Evolutionary conservation across 2,888 invertebrate genomes (phyloP), one percentile per base, ranked within the genome.

Genomic region (Phyllotreta striolata): DNA sequence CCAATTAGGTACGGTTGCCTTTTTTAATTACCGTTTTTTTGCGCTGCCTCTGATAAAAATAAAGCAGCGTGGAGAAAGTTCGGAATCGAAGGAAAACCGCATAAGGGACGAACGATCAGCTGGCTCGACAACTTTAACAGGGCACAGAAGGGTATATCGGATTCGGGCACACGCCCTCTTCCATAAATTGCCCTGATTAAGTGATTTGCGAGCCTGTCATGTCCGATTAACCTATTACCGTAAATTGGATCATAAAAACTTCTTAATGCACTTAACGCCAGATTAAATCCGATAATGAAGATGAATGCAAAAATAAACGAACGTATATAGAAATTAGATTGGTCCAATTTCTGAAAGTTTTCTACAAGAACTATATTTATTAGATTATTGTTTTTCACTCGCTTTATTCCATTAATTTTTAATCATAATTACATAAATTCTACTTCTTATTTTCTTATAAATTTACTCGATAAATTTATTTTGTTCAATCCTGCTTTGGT

Each of bases 141-240:
- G 52, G 37, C 24, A 41, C 57, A 43, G 12, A 37, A 51, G 56
- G 51, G 49, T 41, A 24, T 24, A 35, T 51, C 12, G 40, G 41
- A 59, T 41, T 51, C 12, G 37, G 57, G 46, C 57, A 46, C 24
- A 24, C 57, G 57, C 57, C 57, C 34, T 46, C 47, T 46, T 46
- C 57, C 57, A 57, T 57, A 57, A 57, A 57, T 57, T 57, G 46
- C 46, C 7, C 46, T 47, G 46, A 57, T 57, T 47, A 57, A 57
- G 57, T 57, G 57, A 57, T 57, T 57, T 57, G 57, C 14, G 57
- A 46, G 57, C 57, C 46, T 34, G 47, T 37, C 57, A 57, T 57
- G 47, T 57, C 37, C 24, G 44, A 57, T 46, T 57, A 46, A 55
- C 38, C 57, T 40, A 57, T 57, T 57, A 57, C 12, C 38, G 14